A percentile compares a stretch with the other conserved stretches of the same genome.
phyloP scores from a whole-genome alignment of 1,140 invertebrate genomes.

The Drosophila mojavensis region DNA sequence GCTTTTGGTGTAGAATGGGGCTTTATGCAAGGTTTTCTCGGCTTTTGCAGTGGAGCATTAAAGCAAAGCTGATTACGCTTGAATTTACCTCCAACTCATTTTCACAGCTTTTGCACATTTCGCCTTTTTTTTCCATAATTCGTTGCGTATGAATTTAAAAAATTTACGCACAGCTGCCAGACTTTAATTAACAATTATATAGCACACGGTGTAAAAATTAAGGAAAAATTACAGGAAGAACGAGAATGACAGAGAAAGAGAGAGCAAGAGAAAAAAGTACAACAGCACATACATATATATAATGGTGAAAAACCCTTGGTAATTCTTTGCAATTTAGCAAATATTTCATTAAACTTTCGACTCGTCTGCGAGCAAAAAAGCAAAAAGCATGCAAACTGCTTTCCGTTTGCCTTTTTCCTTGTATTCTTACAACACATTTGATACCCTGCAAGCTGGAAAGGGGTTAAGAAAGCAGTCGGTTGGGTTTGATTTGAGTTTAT shows the following conservation, averaged over 20 bases:
- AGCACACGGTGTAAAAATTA: background rate
- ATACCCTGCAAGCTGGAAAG: background rate
- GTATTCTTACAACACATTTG: slow-evolving; percentile 19
- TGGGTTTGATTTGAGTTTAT: background rate
- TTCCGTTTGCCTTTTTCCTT: slow-evolving; percentile 3
- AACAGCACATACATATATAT: background rate
- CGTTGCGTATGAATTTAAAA: slow-evolving; percentile 14
- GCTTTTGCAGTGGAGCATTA: slow-evolving; percentile 11
- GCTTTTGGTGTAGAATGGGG: slow-evolving; percentile 1
- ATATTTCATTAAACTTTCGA: slow-evolving; percentile 40
- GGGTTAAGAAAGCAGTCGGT: background rate
- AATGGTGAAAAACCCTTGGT: no score
- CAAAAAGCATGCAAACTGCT: slow-evolving; percentile 20
- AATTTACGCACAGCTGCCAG: background rate
- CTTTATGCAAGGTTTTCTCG: background rate
- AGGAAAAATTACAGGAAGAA: background rate
- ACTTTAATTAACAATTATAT: slow-evolving; percentile 34
- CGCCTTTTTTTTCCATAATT: slow-evolving; percentile 7
- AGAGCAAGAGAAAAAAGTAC: background rate
- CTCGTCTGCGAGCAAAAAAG: slow-evolving; percentile 3
- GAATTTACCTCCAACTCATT: slow-evolving; percentile 20
- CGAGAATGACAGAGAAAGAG: background rate
- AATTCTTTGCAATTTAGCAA: slow-evolving; percentile 23
- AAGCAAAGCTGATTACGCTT: slow-evolving; percentile 52
- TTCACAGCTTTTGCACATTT: slow-evolving; percentile 13